These are phyloP conservation scores for Yponomeuta plumbellus DNA, from an alignment of 2,888 invertebrate species.

Conservation along the genomic window DNA sequence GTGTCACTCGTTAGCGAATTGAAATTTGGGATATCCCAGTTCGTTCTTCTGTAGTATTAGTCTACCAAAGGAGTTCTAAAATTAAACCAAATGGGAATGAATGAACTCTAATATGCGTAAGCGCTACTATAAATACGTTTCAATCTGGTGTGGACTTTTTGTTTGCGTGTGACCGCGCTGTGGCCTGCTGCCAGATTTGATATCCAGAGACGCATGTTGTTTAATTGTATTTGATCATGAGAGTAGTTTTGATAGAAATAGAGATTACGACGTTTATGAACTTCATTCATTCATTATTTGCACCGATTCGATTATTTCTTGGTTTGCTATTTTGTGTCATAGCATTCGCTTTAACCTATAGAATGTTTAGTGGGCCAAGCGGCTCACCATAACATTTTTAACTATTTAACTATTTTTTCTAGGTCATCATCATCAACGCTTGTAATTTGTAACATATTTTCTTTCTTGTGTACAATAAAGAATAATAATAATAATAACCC, in stretches of 20 bases:
- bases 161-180: conserved; percentile 38
- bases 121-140: conserved; percentile 45
- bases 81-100: conserved; percentile 42
- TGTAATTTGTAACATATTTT: no score
- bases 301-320: no score
- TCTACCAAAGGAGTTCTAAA: conserved; percentile 20
- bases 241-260: neutral
- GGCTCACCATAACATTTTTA: no score
- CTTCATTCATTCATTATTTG: neutral
- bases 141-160: conserved; percentile 10
- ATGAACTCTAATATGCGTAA: conserved; percentile 62
- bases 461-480: no score
- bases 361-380: no score
- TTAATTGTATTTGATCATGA: neutral
- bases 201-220: neutral
- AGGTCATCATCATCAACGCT: no score
- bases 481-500: no score
- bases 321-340: no score
- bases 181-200: conserved; percentile 3
- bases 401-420: no score
- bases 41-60: neutral
- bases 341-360: no score
- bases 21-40: neutral
- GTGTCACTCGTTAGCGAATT: neutral
- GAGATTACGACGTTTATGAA: neutral